Conservation (phyloP, 1,140 invertebrate species). For the Atta cephalotes region DNA sequence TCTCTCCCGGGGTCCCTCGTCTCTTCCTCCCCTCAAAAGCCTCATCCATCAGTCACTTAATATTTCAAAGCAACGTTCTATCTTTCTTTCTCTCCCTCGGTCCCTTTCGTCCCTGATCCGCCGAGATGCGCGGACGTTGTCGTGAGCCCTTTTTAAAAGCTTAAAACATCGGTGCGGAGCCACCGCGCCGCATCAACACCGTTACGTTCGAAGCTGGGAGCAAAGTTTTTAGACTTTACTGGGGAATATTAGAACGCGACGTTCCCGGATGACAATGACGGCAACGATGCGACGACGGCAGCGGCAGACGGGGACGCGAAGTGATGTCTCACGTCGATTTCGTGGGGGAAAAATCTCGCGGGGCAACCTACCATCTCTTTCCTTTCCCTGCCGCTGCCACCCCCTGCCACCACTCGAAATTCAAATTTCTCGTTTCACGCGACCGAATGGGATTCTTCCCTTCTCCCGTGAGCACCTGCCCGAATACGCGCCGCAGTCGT, state of each 20-base stretch:
- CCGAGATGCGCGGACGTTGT: conserved; percentile 24
- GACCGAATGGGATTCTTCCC: conserved; percentile 73
- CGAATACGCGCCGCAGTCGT: conserved; percentile 57
- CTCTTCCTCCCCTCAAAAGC: conserved; percentile 77
- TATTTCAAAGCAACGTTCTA: conserved; percentile 82
- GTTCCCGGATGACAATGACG: background rate
- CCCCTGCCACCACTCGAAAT: conserved; percentile 59
- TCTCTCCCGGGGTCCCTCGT: conserved; percentile 14
- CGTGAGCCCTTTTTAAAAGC: conserved; percentile 82
- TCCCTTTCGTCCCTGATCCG: conserved; percentile 58
- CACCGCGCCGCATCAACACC: conserved; percentile 66
- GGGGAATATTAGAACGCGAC: conserved; percentile 79
- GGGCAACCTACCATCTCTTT: conserved; percentile 33
- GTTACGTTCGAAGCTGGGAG: conserved; percentile 75
- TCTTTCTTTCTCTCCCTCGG: conserved; percentile 3
- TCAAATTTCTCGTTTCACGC: conserved; percentile 75
- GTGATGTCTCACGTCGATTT: conserved; percentile 71
- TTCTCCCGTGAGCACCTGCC: conserved; percentile 70
- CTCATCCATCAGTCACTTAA: conserved; percentile 86
- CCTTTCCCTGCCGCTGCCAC: background rate
- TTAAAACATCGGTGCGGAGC: conserved; percentile 80
- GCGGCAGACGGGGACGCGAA: background rate
- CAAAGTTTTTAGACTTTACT: conserved; percentile 82
- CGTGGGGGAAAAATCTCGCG: conserved; percentile 66
- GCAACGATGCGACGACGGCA: background rate